Conservation (phyloP, 2,797 vertebrate genomes). For the Clarias pachynema region DNA sequence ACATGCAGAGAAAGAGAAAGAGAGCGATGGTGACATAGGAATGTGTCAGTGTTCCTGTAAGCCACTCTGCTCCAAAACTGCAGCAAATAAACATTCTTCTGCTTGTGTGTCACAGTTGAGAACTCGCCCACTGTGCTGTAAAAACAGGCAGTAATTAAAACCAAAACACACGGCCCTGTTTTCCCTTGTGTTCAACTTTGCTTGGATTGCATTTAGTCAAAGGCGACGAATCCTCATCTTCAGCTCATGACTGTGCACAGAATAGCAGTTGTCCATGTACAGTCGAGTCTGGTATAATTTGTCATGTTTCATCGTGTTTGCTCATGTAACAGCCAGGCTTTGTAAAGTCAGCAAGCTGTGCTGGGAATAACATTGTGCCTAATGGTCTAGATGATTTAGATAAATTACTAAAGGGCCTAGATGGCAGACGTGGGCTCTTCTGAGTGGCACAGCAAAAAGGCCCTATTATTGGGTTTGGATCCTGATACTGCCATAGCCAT, state of each 20-base stretch:
- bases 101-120: conserved; percentile 77
- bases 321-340: not conserved
- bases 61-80: conserved; percentile 75
- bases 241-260: not conserved
- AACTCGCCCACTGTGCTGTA: conserved; percentile 73
- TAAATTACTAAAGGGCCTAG: not conserved
- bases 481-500: not conserved
- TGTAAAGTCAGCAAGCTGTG: not conserved
- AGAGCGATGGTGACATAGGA: conserved; percentile 69
- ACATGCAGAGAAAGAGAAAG: conserved; percentile 54
- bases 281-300: not conserved
- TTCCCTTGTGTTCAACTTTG: conserved; percentile 62
- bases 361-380: not conserved
- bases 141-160: conserved; percentile 79
- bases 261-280: not conserved
- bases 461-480: not conserved
- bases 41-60: conserved; percentile 80
- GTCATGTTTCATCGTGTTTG: not conserved
- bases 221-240: not conserved
- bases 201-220: conserved; percentile 60
- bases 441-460: not conserved
- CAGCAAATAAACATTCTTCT: conserved; percentile 83
- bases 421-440: not conserved
- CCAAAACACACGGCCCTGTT: conserved; percentile 69
- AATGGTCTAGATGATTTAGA: not conserved